These are phyloP conservation scores for Zeuzera pyrina DNA, from an alignment of 2,888 invertebrate species.

Conservation along the genomic window DNA sequence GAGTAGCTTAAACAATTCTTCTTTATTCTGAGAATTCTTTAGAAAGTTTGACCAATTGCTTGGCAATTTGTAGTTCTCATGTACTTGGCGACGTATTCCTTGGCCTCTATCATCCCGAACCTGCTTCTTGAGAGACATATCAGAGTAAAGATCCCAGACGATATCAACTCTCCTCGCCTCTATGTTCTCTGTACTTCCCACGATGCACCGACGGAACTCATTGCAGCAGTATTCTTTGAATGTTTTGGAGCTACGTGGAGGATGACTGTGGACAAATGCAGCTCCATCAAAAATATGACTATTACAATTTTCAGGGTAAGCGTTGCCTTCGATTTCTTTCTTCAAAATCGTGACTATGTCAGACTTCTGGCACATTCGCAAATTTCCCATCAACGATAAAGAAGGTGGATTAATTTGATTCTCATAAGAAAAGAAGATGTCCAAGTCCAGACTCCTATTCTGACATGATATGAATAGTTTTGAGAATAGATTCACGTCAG, in stretches of 20 bases:
- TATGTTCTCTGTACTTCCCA: conserved; percentile 5
- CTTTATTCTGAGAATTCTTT: conserved; percentile 1
- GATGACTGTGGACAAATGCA: conserved; percentile 9
- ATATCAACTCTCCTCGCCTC: conserved; percentile 8
- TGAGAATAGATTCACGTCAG: too few species aligned
- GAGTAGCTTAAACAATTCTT: background rate
- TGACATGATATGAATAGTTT: too few species aligned
- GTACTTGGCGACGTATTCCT: conserved; percentile 4
- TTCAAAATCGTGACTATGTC: too few species aligned
- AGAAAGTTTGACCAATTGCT: too few species aligned
- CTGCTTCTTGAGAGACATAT: conserved; percentile 2
- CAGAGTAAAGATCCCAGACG: conserved; percentile 7
- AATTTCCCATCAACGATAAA: too few species aligned
- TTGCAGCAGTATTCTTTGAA: conserved; percentile 8
- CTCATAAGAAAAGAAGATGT: too few species aligned
- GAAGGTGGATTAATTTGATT: too few species aligned
- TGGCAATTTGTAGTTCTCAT: too few species aligned
- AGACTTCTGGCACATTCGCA: too few species aligned
- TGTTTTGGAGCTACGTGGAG: conserved; percentile 9
- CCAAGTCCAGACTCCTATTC: too few species aligned
- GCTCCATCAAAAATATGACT: conserved; percentile 9
- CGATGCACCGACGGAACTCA: conserved; percentile 7
- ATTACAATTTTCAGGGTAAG: conserved; percentile 6
- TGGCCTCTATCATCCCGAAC: conserved; percentile 3
- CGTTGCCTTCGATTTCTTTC: conserved; percentile 5